Evolutionary conservation across 37 sponge, comb jelly and placozoan genomes (phyloP).

Genomic region (Hormiphora californensis): DNA sequence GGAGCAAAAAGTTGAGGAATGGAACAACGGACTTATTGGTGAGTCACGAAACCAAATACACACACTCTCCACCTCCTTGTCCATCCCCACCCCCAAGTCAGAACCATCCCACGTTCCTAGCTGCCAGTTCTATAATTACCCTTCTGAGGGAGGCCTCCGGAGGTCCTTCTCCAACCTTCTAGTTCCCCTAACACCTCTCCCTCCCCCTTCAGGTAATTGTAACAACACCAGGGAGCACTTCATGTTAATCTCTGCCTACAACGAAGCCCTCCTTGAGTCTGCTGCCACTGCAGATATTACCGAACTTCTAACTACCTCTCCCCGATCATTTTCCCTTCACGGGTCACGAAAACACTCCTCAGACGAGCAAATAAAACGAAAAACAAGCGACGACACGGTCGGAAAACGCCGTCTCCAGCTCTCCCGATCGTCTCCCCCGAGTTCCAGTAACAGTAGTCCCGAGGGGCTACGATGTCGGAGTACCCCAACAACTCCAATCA

Average conservation of each 20-base stretch:
- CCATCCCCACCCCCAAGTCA: not conserved
- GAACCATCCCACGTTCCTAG: not conserved
- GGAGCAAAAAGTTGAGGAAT: constrained; percentile 15
- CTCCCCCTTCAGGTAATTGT: not conserved
- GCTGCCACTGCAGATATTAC: too few relatives aligned
- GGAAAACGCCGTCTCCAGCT: not conserved
- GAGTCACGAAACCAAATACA: not conserved
- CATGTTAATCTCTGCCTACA: constrained; percentile 33
- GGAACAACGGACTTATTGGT: constrained; percentile 19
- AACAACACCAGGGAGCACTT: constrained; percentile 13
- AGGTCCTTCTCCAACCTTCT: not conserved
- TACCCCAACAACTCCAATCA: not conserved
- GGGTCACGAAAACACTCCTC: too few relatives aligned
- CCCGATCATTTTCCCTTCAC: too few relatives aligned
- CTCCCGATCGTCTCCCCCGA: not conserved
- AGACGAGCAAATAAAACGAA: too few relatives aligned
- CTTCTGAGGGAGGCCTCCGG: too few relatives aligned
- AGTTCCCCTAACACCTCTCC: not conserved
- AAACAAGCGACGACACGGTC: constrained; percentile 25
- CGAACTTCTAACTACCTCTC: too few relatives aligned
- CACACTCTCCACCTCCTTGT: not conserved
- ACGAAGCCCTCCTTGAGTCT: constrained; percentile 47
- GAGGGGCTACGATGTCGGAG: too few relatives aligned
- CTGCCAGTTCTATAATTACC: too few relatives aligned
- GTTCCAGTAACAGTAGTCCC: too few relatives aligned